Evolutionary conservation across 2,888 invertebrate genomes (phyloP).

Genomic region (Gibbula magus): DNA sequence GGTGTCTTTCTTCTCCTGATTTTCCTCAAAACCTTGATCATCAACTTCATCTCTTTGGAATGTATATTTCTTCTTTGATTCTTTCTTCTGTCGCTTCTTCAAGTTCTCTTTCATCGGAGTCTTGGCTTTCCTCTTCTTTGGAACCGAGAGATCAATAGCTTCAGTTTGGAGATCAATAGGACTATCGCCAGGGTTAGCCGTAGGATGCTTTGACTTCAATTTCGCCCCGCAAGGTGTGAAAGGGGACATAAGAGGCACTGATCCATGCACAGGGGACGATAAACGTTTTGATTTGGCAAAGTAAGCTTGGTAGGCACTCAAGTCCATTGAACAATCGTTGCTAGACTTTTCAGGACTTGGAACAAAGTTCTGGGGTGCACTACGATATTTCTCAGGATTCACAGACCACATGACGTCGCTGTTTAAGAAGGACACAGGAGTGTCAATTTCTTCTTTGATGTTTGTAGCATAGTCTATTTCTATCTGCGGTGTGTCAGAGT

Average conservation of each 20-base stretch:
- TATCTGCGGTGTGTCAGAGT: not conserved
- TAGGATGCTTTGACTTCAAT: not conserved
- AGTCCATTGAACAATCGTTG: not conserved
- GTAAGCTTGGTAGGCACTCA: not conserved
- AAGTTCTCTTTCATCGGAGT: not conserved
- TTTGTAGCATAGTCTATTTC: not conserved
- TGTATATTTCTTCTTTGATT: not conserved
- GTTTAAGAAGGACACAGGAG: not conserved
- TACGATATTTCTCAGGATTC: not conserved
- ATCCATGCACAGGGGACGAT: too few species aligned
- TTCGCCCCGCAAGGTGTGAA: not conserved
- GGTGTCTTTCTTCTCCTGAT: too few species aligned
- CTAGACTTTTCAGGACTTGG: constrained; percentile 4
- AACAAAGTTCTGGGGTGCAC: not conserved
- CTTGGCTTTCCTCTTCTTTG: not conserved
- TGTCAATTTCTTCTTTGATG: not conserved
- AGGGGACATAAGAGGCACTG: not conserved
- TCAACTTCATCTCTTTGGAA: too few species aligned
- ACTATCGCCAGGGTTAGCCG: not conserved
- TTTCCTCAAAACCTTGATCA: too few species aligned
- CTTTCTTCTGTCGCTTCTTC: not conserved
- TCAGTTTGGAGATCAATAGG: not conserved
- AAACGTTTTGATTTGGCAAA: too few species aligned
- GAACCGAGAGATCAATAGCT: not conserved
- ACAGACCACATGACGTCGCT: not conserved